Percentiles rank a stretch among this genome's conserved stretches.
These are phyloP conservation scores for Eilema griseolum DNA, from an alignment of 2,888 invertebrate genomes.

Conservation along the genomic window DNA sequence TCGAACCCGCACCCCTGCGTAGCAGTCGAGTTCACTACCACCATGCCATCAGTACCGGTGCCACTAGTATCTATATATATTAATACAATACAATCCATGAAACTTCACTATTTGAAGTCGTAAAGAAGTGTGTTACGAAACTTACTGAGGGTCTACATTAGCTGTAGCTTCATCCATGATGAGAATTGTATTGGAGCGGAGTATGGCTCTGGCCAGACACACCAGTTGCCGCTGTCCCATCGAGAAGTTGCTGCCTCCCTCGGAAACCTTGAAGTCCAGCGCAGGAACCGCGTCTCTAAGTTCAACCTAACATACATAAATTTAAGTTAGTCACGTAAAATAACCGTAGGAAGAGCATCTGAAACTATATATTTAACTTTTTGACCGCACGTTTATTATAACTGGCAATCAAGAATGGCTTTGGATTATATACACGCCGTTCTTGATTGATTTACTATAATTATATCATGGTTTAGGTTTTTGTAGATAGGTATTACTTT, in stretches of 20 bases:
- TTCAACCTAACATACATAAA: conserved; percentile 87
- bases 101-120: background rate
- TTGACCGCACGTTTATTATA: too few relatives aligned
- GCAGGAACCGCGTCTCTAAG: conserved; percentile 89
- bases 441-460: too few relatives aligned
- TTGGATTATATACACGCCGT: too few relatives aligned
- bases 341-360: background rate
- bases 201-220: conserved; percentile 92
- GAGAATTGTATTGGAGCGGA: conserved; percentile 91
- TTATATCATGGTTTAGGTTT: too few relatives aligned
- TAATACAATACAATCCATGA: too few relatives aligned
- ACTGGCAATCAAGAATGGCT: too few relatives aligned
- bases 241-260: conserved; percentile 92
- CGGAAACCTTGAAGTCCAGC: conserved; percentile 90
- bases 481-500: too few relatives aligned
- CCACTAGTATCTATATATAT: too few relatives aligned
- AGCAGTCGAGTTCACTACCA: too few relatives aligned
- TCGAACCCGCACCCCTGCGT: too few relatives aligned
- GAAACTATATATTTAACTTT: too few relatives aligned
- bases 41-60: too few relatives aligned
- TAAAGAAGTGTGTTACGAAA: conserved; percentile 30
- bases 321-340: background rate
- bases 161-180: conserved; percentile 88
- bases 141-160: conserved; percentile 88
- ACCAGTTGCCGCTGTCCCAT: conserved; percentile 94